Evolutionary conservation across 2,113 vertebrate genomes (phyloP).

Genomic region (Hypomesus transpacificus): DNA sequence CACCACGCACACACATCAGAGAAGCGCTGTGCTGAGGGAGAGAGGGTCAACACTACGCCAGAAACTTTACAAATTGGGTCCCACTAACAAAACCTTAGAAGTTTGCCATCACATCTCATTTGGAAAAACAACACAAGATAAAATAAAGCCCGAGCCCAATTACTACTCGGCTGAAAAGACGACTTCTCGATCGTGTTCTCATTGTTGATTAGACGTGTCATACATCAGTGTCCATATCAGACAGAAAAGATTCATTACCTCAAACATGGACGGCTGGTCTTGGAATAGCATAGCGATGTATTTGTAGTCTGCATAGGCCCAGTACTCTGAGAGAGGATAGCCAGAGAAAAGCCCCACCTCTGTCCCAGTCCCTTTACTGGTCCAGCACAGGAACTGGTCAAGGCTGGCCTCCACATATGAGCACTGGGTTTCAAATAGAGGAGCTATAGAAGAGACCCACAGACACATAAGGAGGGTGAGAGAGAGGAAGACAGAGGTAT

Average conservation of each 20-base stretch:
- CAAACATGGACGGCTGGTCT: conserved; percentile 79
- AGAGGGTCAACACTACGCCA: background rate
- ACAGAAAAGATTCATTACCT: conserved; percentile 71
- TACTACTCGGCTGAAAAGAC: background rate
- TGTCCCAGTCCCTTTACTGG: conserved; percentile 43
- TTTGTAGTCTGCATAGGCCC: conserved; percentile 98
- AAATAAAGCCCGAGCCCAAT: background rate
- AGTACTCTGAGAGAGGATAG: conserved; percentile 77
- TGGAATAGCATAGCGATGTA: conserved; percentile 84
- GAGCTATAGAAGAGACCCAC: conserved; percentile 61
- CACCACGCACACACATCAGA: background rate
- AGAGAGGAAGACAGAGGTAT: background rate
- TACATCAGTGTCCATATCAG: too few relatives aligned
- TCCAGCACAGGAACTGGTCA: conserved; percentile 84
- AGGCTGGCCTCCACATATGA: conserved; percentile 80
- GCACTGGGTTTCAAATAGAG: conserved; percentile 91
- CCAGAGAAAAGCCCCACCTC: conserved; percentile 73
- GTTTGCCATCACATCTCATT: background rate
- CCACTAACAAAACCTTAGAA: background rate
- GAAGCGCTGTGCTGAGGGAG: background rate
- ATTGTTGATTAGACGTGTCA: conserved; percentile 7
- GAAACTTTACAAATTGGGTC: too few relatives aligned
- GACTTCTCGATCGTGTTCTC: background rate
- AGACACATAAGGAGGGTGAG: background rate
- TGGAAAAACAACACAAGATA: background rate